Evolutionary conservation across 2,113 vertebrate genomes (phyloP).

Genomic region (Saiga tatarica): DNA sequence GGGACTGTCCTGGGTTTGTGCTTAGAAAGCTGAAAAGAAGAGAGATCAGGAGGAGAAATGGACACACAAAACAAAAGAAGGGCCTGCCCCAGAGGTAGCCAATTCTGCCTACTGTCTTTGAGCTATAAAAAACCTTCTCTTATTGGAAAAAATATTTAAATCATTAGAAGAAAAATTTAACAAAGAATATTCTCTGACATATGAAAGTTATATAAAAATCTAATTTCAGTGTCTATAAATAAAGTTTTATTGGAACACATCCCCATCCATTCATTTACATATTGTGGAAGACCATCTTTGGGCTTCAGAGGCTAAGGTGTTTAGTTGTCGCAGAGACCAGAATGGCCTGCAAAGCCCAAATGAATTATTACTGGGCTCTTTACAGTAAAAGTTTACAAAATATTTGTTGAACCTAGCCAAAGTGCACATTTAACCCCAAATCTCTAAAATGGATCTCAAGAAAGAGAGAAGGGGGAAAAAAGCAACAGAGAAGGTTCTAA

Average conservation of each 20-base stretch:
- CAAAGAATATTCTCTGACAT: not conserved
- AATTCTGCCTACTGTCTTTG: not conserved
- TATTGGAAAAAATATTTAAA: not conserved
- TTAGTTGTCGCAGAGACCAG: not conserved
- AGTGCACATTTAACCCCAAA: not conserved
- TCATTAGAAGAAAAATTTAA: not conserved
- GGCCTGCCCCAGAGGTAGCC: not conserved
- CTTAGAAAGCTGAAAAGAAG: not conserved
- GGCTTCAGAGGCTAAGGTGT: not conserved
- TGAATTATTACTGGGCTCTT: not conserved
- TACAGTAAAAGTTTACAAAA: not conserved
- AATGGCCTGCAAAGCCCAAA: not conserved
- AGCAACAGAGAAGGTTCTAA: not conserved
- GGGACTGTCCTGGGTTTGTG: not conserved
- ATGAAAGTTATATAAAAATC: not conserved
- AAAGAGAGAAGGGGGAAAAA: not conserved
- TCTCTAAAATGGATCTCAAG: conserved; percentile 5
- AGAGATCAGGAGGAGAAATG: not conserved
- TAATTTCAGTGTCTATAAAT: not conserved
- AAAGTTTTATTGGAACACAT: not conserved
- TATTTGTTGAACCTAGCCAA: not conserved
- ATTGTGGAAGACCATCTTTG: not conserved
- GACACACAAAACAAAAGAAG: not conserved
- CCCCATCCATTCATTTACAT: not conserved
- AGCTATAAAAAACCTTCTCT: not conserved